Conservation (phyloP, 2,888 invertebrate genomes). For the Tupiocoris notatus region DNA sequence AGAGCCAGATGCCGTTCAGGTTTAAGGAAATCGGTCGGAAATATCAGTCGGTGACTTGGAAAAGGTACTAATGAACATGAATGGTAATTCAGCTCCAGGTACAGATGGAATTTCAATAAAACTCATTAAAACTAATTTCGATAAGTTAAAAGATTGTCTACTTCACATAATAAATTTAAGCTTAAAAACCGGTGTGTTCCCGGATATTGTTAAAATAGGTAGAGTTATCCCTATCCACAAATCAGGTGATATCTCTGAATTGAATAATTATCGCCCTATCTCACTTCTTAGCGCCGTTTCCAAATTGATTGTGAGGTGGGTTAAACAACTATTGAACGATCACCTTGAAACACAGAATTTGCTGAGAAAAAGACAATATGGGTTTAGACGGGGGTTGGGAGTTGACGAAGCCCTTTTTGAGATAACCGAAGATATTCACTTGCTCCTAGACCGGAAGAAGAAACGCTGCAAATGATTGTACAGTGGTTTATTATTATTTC, state of each 20-base stretch:
- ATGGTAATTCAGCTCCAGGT: conserved; percentile 9
- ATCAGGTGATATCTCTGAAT: conserved; percentile 3
- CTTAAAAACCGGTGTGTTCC: conserved; percentile 34
- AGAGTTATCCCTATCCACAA: conserved; percentile 39
- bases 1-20: neutral
- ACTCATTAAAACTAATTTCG: neutral
- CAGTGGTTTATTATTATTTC: no score
- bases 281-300: neutral
- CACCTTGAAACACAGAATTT: neutral
- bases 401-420: neutral
- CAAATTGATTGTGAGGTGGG: neutral
- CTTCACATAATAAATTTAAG: conserved; percentile 40
- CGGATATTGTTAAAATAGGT: conserved; percentile 39
- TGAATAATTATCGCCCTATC: neutral
- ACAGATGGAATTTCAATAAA: neutral
- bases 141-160: neutral
- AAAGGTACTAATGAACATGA: neutral
- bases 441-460: neutral
- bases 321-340: neutral
- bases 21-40: neutral
- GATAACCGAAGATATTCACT: neutral
- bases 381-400: neutral
- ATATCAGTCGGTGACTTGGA: neutral
- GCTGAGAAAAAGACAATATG: neutral
- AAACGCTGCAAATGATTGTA: no score